Conservation (phyloP, 2,797 vertebrate genomes). For the Sebastes taczanowskii region DNA sequence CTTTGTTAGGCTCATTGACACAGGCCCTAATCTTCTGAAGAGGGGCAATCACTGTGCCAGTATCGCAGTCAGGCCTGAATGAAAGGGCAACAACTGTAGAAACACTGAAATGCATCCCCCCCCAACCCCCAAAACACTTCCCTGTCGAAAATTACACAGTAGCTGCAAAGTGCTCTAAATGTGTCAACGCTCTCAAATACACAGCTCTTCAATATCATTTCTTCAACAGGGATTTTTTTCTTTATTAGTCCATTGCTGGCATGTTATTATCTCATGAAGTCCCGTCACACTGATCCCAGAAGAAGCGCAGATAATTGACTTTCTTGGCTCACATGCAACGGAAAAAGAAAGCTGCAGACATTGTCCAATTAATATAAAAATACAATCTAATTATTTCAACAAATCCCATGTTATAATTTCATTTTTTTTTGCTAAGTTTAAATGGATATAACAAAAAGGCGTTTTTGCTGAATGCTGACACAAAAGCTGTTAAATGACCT, state of each 20-base stretch:
- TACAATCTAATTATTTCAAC: neutral
- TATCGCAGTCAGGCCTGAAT: constrained; percentile 23
- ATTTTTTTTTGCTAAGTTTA: neutral
- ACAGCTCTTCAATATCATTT: constrained; percentile 11
- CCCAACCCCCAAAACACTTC: constrained; percentile 16
- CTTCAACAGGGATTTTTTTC: constrained; percentile 5
- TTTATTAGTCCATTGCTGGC: neutral
- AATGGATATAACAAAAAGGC: neutral
- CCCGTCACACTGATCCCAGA: constrained; percentile 8
- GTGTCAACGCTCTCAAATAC: constrained; percentile 19
- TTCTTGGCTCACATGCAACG: neutral
- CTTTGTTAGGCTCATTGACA: constrained; percentile 35
- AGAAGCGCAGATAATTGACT: constrained; percentile 1
- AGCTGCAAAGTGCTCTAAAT: constrained; percentile 4
- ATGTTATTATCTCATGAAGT: constrained; percentile 20
- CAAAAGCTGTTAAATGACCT: constrained; percentile 30
- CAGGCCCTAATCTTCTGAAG: constrained; percentile 36
- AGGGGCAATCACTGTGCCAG: constrained; percentile 22
- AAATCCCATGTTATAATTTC: neutral
- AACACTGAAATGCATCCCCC: constrained; percentile 23
- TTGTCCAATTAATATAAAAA: neutral
- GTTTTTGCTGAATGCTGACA: constrained; percentile 7
- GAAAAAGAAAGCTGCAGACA: neutral
- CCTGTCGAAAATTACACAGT: constrained; percentile 23
- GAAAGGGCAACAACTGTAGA: constrained; percentile 12